Base-by-base conservation (phyloP, 2,888 invertebrate genomes). In the Cheilosia vulpina region DNA sequence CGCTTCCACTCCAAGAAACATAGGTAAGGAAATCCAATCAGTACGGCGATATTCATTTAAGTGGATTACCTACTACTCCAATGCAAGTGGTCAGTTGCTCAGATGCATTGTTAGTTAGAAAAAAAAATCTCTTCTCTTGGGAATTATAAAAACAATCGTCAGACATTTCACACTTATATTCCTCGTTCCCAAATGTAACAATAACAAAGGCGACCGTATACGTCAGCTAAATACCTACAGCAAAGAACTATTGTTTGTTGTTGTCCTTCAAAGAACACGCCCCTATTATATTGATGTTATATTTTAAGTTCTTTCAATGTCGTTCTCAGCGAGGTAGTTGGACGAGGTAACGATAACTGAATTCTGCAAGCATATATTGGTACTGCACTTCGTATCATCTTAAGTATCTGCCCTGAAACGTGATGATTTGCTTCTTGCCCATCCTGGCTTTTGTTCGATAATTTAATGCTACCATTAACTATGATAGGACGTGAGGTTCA, bases 251-350 rank as follows among this genome's bases (percentile, higher is more conserved):
- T 34, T 7, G 21, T 55, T 38, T 53, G 17, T 19, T 38, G 27
- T 47, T 55, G 41, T 47, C 63, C 9, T 53, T 19, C n/a, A 4
- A 17, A 1, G 19, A 34, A 45, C 17, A 53, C 58, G 41, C 31
- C 21, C 55, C 55, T 73, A 55, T 55, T 55, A 13, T 34, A 63
- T 43, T 38, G 55, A 43, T 72, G 43, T 6, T 62, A 52, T 15
- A 52, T n/a, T 72, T 27, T 17, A 47, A 71, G 21, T 27, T 62
- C 21, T 57, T 57, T 62, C 31, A 7, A 34, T 31, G 41, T 41
- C 38, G 52, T 43, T 27, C 27, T 50, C 52, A 31, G 38, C 52
- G 27, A 52, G 41, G 52, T 58, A 60, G 34, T 41, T 52, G 52
- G 50, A 57, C 45, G 34, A 9, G 31, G 24, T 43, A n/a, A 55